A percentile compares a stretch with the other conserved stretches of the same genome.
Conservation (phyloP, 2,113 vertebrate species). For the Jacana jacana region DNA sequence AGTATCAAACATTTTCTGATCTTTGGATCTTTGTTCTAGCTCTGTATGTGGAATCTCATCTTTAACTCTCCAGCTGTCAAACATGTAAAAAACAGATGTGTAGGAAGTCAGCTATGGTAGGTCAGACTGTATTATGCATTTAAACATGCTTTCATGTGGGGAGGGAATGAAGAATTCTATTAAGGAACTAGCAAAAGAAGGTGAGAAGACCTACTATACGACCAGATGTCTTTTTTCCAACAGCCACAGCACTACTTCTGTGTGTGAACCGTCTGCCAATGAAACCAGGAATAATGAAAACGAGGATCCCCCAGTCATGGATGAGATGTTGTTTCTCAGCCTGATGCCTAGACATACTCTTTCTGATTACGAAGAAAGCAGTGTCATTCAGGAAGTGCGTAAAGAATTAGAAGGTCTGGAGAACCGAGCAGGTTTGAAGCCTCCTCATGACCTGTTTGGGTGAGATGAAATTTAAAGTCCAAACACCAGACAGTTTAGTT, state of each 20-base stretch:
- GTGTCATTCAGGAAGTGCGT: slow-evolving; percentile 63
- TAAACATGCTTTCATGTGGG: not conserved
- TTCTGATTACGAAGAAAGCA: slow-evolving; percentile 35
- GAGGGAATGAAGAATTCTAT: not conserved
- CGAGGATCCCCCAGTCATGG: not conserved
- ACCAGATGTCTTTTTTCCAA: not conserved
- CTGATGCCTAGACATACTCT: slow-evolving; percentile 43
- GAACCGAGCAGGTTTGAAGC: slow-evolving; percentile 6
- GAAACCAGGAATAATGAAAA: not conserved
- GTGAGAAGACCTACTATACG: fast-evolving
- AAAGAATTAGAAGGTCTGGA: slow-evolving; percentile 72
- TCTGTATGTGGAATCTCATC: not conserved
- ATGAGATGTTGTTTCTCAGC: slow-evolving; percentile 46
- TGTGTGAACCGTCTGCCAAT: slow-evolving; percentile 61
- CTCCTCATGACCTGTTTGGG: slow-evolving; percentile 23
- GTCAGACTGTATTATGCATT: too few species aligned
- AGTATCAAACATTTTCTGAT: not conserved
- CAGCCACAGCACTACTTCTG: slow-evolving; percentile 66
- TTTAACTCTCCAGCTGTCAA: not conserved
- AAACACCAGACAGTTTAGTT: not conserved
- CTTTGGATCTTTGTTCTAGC: not conserved
- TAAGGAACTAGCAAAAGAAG: not conserved
- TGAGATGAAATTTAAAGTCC: slow-evolving; percentile 66
- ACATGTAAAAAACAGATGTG: not conserved
- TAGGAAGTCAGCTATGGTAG: not conserved